A percentile compares a stretch with the other conserved stretches of the same genome.
phyloP scores from a whole-genome alignment of 2,888 invertebrate genomes.

The Neoitamus cyanurus region DNA sequence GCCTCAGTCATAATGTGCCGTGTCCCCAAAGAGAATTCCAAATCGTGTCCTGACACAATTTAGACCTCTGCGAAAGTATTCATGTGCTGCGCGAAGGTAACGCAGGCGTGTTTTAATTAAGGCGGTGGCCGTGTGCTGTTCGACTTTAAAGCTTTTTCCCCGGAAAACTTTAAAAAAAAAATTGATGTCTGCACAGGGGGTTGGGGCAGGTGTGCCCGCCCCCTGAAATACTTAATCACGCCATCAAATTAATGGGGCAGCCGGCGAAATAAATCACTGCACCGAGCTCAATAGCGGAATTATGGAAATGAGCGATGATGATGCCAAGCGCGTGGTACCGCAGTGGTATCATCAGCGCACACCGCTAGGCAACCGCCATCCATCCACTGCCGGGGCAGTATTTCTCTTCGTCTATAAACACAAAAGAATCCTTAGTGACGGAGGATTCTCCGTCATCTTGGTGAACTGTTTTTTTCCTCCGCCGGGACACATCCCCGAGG shows the following conservation, averaged over 20 bases:
- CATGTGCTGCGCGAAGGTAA: background rate
- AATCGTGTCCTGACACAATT: slow-evolving; percentile 30
- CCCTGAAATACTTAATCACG: slow-evolving; percentile 26
- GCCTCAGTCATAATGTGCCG: background rate
- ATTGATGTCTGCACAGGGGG: background rate
- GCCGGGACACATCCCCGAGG: background rate
- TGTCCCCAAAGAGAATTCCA: background rate
- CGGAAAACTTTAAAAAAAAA: background rate
- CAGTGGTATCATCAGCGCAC: background rate
- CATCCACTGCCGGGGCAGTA: background rate
- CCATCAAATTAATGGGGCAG: slow-evolving; percentile 29
- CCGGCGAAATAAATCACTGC: slow-evolving; percentile 43
- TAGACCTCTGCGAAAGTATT: background rate
- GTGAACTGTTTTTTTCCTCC: background rate
- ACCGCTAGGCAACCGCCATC: background rate
- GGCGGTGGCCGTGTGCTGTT: too few species aligned
- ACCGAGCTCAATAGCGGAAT: slow-evolving; percentile 39
- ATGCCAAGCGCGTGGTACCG: background rate
- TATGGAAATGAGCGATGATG: slow-evolving; percentile 45
- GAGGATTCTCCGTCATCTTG: background rate
- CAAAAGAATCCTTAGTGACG: background rate
- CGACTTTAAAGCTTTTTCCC: background rate
- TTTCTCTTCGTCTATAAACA: slow-evolving; percentile 2
- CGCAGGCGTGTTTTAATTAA: slow-evolving; percentile 4
- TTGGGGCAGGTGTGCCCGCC: background rate